Evolutionary conservation across 2,113 vertebrate genomes (phyloP).

Genomic region (Scomber colias): DNA sequence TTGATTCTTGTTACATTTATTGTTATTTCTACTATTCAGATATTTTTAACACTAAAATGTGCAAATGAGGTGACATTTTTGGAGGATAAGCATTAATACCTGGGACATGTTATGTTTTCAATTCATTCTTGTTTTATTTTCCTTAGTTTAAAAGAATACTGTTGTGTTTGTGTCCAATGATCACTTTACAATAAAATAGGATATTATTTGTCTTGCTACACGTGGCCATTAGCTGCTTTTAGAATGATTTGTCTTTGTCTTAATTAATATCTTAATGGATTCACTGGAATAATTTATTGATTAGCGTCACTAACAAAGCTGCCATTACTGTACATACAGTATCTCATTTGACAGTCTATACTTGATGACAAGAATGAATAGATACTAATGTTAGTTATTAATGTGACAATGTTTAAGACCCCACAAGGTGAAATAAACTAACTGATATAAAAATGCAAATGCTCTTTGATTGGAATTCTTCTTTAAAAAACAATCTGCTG

Average conservation of each 20-base stretch:
- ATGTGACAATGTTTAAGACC: conserved; percentile 43
- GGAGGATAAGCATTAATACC: neutral
- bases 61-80: neutral
- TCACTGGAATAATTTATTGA: conserved; percentile 18
- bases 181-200: neutral
- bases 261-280: conserved; percentile 3
- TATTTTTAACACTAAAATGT: conserved; percentile 1
- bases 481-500: conserved; percentile 16
- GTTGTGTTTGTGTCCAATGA: neutral
- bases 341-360: conserved; percentile 39
- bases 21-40: neutral
- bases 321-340: conserved; percentile 29
- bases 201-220: neutral
- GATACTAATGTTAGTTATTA: conserved; percentile 45
- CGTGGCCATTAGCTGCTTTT: neutral
- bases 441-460: conserved; percentile 39
- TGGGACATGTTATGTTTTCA: neutral
- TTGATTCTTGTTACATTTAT: neutral
- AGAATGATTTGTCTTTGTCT: neutral
- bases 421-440: conserved; percentile 45
- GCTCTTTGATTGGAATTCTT: conserved; percentile 40
- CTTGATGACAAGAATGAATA: conserved; percentile 22
- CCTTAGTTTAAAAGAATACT: neutral
- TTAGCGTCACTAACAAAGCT: conserved; percentile 36
- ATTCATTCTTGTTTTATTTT: neutral